Percentiles rank a stretch among this genome's conserved stretches.
phyloP scores from a whole-genome alignment of 1,140 invertebrate species.

The Drosophila ercepeae region DNA sequence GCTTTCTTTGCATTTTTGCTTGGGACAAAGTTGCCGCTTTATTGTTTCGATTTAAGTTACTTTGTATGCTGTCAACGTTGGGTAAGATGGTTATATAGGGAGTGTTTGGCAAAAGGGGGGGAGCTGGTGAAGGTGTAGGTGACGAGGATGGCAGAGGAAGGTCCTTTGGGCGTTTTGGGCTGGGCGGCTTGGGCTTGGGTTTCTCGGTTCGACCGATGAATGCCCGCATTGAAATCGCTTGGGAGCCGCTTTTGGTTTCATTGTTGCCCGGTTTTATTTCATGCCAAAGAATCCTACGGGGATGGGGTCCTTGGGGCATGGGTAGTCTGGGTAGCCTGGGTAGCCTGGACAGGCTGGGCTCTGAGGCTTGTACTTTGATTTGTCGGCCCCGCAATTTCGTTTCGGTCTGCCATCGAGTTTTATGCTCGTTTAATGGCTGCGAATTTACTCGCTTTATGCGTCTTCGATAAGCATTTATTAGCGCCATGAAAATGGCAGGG shows the following conservation, averaged over 20 bases:
- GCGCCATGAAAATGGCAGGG: constrained; percentile 53
- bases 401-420: constrained; percentile 58
- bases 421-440: constrained; percentile 80
- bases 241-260: constrained; percentile 79
- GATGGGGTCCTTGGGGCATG: constrained; percentile 14
- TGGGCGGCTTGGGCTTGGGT: constrained; percentile 12
- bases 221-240: constrained; percentile 75
- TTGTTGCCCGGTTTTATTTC: constrained; percentile 78
- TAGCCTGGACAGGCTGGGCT: constrained; percentile 10
- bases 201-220: constrained; percentile 42
- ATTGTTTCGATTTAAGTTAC: constrained; percentile 83
- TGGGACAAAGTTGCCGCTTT: constrained; percentile 79
- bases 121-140: constrained; percentile 3
- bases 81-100: constrained; percentile 52
- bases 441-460: constrained; percentile 81
- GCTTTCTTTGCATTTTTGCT: constrained; percentile 66
- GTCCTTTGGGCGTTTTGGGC: constrained; percentile 5
- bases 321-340: not conserved
- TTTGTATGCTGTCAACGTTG: constrained; percentile 83
- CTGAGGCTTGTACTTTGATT: constrained; percentile 75
- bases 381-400: constrained; percentile 60
- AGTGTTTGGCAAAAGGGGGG: constrained; percentile 17
- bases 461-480: constrained; percentile 81
- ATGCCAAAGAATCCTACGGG: constrained; percentile 44
- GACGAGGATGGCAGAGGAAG: not conserved